These are phyloP conservation scores for Muscicapa comitata DNA, from an alignment of 2,797 vertebrate genomes.

Conservation along the genomic window DNA sequence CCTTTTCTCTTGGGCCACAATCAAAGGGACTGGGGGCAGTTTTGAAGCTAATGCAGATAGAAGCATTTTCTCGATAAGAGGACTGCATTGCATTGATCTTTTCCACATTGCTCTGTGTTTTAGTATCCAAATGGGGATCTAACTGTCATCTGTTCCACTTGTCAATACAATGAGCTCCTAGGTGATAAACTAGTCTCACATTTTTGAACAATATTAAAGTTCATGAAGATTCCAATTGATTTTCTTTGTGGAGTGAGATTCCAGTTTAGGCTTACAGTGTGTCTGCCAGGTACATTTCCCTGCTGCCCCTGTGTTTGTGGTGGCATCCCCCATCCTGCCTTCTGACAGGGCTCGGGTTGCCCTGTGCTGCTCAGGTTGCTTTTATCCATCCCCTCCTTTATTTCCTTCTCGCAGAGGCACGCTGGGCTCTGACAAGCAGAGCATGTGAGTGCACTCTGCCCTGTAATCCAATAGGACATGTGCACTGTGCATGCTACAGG, in stretches of 20 bases:
- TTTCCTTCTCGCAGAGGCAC: background rate
- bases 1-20: background rate
- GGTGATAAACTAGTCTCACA: background rate
- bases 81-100: background rate
- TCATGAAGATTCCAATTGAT: background rate
- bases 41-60: background rate
- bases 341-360: background rate
- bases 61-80: background rate
- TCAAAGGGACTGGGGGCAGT: background rate
- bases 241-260: background rate
- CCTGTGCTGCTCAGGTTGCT: background rate
- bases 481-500: slow-evolving; percentile 27
- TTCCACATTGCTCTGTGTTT: background rate
- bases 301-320: background rate
- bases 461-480: slow-evolving; percentile 62
- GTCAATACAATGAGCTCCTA: background rate
- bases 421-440: background rate
- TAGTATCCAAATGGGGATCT: background rate
- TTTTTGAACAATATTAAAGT: background rate
- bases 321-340: background rate
- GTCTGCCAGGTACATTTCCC: background rate
- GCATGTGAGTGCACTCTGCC: slow-evolving; percentile 33
- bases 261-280: background rate
- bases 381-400: background rate
- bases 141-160: background rate